Percentiles rank a stretch among this genome's conserved stretches.
Conservation (phyloP, 2,888 invertebrate genomes). For the Liopterus haemorrhoidalis region DNA sequence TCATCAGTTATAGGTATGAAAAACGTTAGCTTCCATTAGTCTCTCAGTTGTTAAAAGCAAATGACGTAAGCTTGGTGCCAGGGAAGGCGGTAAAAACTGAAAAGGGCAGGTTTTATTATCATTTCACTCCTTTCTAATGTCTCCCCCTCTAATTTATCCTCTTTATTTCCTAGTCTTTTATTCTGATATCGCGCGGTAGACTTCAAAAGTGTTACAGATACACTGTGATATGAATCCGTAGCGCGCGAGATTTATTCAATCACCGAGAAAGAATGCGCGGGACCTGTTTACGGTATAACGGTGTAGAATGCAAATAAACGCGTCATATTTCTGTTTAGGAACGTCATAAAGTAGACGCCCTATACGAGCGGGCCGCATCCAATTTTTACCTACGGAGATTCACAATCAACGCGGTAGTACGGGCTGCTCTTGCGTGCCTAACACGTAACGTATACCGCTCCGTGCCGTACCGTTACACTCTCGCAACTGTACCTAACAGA, state of each 20-base stretch:
- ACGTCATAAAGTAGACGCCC: conserved; percentile 12
- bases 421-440: not conserved
- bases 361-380: conserved; percentile 19
- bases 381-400: conserved; percentile 24
- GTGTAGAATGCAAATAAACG: conserved; percentile 13
- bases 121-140: conserved; percentile 38
- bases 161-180: conserved; percentile 38
- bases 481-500: conserved; percentile 43
- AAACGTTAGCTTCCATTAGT: conserved; percentile 44
- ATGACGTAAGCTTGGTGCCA: conserved; percentile 40
- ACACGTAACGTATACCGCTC: not conserved
- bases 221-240: not conserved
- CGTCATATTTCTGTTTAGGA: conserved; percentile 18
- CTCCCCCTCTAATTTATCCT: conserved; percentile 40
- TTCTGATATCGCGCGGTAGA: conserved; percentile 1
- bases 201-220: too few species aligned
- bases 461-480: too few species aligned
- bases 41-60: conserved; percentile 45
- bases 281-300: not conserved
- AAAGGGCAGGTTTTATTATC: conserved; percentile 42
- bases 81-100: conserved; percentile 39
- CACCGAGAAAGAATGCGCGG: conserved; percentile 21
- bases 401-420: conserved; percentile 10
- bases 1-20: too few species aligned
- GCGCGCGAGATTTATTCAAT: conserved; percentile 28